phyloP scores from a whole-genome alignment of 2,888 invertebrate species.

The Amphipoea oculea region DNA sequence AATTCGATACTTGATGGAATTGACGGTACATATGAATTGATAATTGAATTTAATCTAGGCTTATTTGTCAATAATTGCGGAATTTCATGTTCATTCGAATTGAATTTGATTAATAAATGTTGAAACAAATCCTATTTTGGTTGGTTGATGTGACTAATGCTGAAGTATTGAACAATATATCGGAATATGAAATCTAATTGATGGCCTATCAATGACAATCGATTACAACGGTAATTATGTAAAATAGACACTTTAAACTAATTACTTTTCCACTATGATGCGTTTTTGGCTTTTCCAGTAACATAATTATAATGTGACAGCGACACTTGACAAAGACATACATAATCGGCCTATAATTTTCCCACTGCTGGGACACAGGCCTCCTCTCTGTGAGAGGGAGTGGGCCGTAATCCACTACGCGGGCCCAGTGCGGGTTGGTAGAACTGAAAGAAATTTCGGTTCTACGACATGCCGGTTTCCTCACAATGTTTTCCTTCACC shows the following conservation, averaged over 20 bases:
- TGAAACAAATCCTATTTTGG: constrained; percentile 5
- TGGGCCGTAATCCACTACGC: no score
- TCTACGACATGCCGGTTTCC: no score
- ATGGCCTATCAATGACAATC: not conserved
- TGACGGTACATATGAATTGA: not conserved
- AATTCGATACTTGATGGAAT: constrained; percentile 35
- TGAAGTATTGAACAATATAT: not conserved
- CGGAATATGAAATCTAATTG: constrained; percentile 16
- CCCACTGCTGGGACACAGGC: no score
- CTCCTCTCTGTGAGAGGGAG: no score
- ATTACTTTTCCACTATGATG: not conserved
- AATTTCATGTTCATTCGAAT: constrained; percentile 11
- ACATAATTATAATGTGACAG: no score
- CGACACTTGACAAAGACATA: not conserved
- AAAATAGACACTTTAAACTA: not conserved
- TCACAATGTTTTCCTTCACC: no score
- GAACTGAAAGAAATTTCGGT: no score
- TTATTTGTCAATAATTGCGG: constrained; percentile 1
- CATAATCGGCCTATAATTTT: no score
- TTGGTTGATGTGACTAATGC: not conserved
- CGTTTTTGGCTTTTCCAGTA: no score
- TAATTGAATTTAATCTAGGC: constrained; percentile 15
- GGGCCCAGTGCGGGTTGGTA: no score
- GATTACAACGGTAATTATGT: constrained; percentile 1
- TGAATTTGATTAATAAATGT: constrained; percentile 12